Evolutionary conservation across 2,797 vertebrate genomes (phyloP).

Genomic region (Gastrophryne carolinensis): DNA sequence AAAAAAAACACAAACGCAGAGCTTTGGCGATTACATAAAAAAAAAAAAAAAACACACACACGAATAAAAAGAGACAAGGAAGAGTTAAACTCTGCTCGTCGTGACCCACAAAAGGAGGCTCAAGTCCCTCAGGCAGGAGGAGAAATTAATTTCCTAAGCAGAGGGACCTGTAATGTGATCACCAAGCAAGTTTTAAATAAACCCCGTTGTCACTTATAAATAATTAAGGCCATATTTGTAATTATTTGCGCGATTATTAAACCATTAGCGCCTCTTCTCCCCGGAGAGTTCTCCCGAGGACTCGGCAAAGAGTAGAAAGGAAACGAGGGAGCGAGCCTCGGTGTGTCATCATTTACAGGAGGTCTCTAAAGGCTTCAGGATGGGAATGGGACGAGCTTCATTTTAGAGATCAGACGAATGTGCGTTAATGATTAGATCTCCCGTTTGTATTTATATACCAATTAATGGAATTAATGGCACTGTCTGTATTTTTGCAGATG

Average conservation of each 20-base stretch:
- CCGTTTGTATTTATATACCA: no score
- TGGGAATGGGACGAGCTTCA: no score
- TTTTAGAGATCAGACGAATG: no score
- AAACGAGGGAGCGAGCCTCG: no score
- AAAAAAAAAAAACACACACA: no score
- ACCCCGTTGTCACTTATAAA: conserved; percentile 41
- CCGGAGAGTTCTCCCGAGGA: not conserved
- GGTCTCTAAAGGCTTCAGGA: no score
- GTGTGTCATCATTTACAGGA: no score
- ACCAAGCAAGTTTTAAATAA: conserved; percentile 30
- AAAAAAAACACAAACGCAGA: no score
- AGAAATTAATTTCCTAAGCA: not conserved
- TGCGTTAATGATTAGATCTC: no score
- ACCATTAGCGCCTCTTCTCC: conserved; percentile 28
- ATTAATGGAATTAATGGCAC: no score
- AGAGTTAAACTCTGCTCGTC: not conserved
- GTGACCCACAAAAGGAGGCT: not conserved
- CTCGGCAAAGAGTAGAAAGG: not conserved
- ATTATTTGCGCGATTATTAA: conserved; percentile 45
- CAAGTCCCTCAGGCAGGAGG: not conserved
- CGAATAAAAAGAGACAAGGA: not conserved
- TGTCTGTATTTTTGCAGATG: no score
- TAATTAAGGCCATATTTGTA: conserved; percentile 30
- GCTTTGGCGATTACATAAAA: no score
- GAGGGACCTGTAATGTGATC: not conserved